phyloP scores from a whole-genome alignment of 2,888 invertebrate genomes.

The Xylocampa areola region DNA sequence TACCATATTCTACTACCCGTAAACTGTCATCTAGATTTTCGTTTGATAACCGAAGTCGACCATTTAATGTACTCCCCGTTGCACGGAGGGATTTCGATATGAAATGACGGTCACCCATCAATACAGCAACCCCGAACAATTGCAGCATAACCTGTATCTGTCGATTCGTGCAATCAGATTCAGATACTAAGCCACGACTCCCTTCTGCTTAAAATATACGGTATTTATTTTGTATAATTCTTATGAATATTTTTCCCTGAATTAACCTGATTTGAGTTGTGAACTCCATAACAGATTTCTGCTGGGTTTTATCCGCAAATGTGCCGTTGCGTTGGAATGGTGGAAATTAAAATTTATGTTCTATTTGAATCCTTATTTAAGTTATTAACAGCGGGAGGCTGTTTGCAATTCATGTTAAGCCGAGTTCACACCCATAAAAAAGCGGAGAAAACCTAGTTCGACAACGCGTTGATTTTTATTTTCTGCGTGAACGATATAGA shows the following conservation, averaged over 20 bases:
- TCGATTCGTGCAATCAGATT: no score
- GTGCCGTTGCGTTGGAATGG: constrained; percentile 7
- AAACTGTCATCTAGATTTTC: no score
- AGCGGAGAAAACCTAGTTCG: no score
- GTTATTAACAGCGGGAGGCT: constrained; percentile 4
- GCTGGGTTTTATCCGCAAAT: constrained; percentile 1
- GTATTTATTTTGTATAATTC: not conserved
- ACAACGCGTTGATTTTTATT: not conserved
- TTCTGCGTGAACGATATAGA: no score
- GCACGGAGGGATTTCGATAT: no score
- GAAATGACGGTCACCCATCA: no score
- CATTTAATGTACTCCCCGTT: no score
- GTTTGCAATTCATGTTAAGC: not conserved
- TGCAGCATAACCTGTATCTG: no score
- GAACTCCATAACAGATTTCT: constrained; percentile 8
- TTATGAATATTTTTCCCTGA: not conserved
- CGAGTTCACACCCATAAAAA: not conserved
- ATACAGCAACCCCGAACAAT: no score
- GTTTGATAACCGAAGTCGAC: no score
- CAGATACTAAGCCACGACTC: not conserved
- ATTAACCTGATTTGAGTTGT: constrained; percentile 16
- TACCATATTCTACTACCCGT: no score
- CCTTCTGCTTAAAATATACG: not conserved
- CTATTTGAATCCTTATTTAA: constrained; percentile 24
- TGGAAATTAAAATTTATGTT: constrained; percentile 26